Base-by-base conservation (phyloP, 2,113 vertebrate species). In the Malurus cyaneus region DNA sequence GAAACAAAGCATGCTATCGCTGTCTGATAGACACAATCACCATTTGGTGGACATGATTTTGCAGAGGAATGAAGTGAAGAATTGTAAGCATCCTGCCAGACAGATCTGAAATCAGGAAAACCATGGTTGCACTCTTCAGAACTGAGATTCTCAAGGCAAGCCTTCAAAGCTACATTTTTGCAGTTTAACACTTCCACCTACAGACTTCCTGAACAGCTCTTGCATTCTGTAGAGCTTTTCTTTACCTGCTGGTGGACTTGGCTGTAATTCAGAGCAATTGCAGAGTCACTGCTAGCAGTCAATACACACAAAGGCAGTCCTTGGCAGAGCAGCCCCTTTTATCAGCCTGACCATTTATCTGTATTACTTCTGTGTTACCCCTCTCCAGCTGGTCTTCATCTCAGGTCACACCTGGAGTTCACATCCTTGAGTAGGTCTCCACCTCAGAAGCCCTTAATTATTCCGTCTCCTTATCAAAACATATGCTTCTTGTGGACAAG, bases 101-200 rank as follows among this genome's bases (percentile, higher is more conserved):
- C 70, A 72, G 64, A 39, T 39, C 32, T 83, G 56, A 73, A 83
- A 77, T 90, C 32, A 62, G 64, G 54, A 84, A 93, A 83, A 73
- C 26, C 47, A 74, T 12, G 34, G 32, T 29, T 71, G 67, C 20
- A 15, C 9, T 66, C 62, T 83, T 65, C 62, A 73, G 76, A 94
- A 34, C 9, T 12, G 26, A 73, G 47, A 59, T 26, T 80, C 31
- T 78, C 20, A 39, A 88, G 47, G 50, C 60, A 86, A 39, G 34
- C 26, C 44, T 93, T 92, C 67, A 77, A 66, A 94, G 25, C 50
- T 89, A 60, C 46, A 39, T 77, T 91, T 94, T 66, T 92, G 54
- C 72, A 86, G 67, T 85, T 85, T 47, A 77, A 61, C 81, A 61
- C 77, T 74, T 80, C 60, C 42, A 91, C 88, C 59, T 56, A 73